A percentile compares a stretch with the other conserved stretches of the same genome.
phyloP scores from a whole-genome alignment of 1,140 invertebrate species.

The Scylla paramamosain region DNA sequence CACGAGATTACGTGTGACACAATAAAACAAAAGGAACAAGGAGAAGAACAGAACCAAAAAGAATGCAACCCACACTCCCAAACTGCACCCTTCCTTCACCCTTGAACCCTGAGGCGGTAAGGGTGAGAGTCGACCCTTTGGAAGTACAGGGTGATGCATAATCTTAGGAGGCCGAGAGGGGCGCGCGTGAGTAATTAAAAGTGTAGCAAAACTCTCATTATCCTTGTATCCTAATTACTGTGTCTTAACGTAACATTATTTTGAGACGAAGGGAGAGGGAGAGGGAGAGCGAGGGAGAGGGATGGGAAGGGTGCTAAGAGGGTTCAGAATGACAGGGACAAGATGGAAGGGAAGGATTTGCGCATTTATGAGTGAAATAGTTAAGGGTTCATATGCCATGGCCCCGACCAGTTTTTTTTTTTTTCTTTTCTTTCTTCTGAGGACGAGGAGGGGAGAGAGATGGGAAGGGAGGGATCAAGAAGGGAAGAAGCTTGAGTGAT shows the following conservation, averaged over 20 bases:
- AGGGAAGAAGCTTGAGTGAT: background rate
- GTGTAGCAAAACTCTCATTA: conserved; percentile 65
- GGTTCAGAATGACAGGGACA: background rate
- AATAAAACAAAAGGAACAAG: conserved; percentile 42
- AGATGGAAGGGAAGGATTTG: background rate
- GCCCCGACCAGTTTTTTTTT: background rate
- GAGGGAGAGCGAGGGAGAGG: background rate
- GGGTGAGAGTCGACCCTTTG: background rate
- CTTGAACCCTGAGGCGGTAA: background rate
- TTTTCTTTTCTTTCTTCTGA: background rate
- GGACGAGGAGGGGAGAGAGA: background rate
- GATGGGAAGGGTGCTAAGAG: background rate
- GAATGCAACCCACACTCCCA: background rate
- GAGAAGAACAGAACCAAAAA: background rate
- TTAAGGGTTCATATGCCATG: background rate
- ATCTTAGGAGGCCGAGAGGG: conserved; percentile 52
- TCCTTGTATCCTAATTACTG: conserved; percentile 69
- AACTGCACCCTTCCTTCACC: background rate
- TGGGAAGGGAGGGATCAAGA: background rate
- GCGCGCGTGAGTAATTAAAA: conserved; percentile 68
- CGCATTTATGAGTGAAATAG: background rate
- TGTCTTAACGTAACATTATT: conserved; percentile 67
- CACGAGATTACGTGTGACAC: conserved; percentile 55
- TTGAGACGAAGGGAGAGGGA: background rate
- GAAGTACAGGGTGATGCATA: background rate